Percentiles rank a stretch among this genome's conserved stretches.
Conservation (phyloP, 1,140 invertebrate genomes). For the Drosophila sp. region DNA sequence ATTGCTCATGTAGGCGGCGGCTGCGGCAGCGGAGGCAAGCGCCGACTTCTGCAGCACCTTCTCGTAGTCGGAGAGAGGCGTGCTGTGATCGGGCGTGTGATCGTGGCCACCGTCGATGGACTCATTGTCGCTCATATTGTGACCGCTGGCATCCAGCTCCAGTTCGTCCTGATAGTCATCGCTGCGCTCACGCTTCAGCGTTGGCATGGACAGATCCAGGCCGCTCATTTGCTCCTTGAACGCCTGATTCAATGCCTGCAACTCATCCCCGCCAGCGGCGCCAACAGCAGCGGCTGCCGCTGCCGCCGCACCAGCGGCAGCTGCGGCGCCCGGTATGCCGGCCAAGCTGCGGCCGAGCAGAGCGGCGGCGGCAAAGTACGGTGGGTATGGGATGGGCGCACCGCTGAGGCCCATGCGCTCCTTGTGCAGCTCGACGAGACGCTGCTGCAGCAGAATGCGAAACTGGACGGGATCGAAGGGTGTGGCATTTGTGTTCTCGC, state of each 20-base stretch:
- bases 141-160: constrained; percentile 87
- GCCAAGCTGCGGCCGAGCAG: constrained; percentile 88
- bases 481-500: constrained; percentile 87
- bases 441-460: constrained; percentile 93
- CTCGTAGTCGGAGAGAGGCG: constrained; percentile 86
- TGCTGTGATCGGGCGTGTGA: constrained; percentile 81
- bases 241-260: constrained; percentile 86
- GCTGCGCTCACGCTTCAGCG: constrained; percentile 89
- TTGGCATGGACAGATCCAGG: constrained; percentile 92
- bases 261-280: constrained; percentile 83
- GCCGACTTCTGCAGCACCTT: constrained; percentile 77
- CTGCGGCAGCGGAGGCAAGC: constrained; percentile 60
- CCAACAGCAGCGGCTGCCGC: constrained; percentile 84
- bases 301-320: constrained; percentile 85
- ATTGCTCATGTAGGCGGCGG: constrained; percentile 73
- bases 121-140: constrained; percentile 91
- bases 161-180: constrained; percentile 90
- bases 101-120: constrained; percentile 86
- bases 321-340: constrained; percentile 84
- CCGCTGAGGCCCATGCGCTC: constrained; percentile 91
- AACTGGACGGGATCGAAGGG: constrained; percentile 96
- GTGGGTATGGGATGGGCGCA: constrained; percentile 89
- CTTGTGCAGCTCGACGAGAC: constrained; percentile 93
- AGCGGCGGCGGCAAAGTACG: constrained; percentile 90
- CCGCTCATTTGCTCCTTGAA: constrained; percentile 91